Base-by-base conservation (phyloP, 2,888 invertebrate species). In the Phortica magna region DNA sequence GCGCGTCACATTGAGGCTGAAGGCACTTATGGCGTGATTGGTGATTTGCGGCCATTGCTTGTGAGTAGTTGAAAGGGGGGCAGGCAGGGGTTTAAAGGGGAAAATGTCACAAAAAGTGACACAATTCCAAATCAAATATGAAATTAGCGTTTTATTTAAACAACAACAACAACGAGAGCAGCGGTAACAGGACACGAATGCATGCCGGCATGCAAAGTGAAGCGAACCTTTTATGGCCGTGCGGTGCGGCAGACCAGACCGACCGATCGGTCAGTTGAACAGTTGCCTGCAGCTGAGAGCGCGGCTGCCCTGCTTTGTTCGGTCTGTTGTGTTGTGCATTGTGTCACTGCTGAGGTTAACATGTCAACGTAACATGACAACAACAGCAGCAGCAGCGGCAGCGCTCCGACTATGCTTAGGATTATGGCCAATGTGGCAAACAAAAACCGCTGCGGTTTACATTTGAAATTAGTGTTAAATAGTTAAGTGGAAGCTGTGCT, bases 391-490 rank as follows among this genome's bases (percentile, higher is more conserved):
- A 61, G 55, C 61, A 74, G 53, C 73, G 67, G 12, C 78, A 75
- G 17, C 71, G 83, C 81, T 7, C 3, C n/a, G 7, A 80, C 80
- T 82, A 79, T 81, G 78, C 41, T 65, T 61, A 64, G 55, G 57
- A 76, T 65, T 14, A 65, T 39, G 4, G 19, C 43, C 19, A 19
- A 19, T n/a, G 41, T 55, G 22, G 42, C 31, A 43, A 68, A 59
- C 59, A 12, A 19, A 39, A 53, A 39, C 64, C 41, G 59, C 67
- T 55, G 71, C 65, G 79, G 79, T 76, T 80, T 75, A 76, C 76
- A 80, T 80, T 77, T 77, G n/a, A 70, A 79, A 77, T 75, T 74
- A 81, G 78, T 77, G 76, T 78, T 65, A 80, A 80, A 77, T 77
- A 80, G 48, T 77, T 79, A 53, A 76, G 7, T 22, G 14, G 19